Base-by-base conservation (phyloP, 2,888 invertebrate species). In the Lepidonotus clava region DNA sequence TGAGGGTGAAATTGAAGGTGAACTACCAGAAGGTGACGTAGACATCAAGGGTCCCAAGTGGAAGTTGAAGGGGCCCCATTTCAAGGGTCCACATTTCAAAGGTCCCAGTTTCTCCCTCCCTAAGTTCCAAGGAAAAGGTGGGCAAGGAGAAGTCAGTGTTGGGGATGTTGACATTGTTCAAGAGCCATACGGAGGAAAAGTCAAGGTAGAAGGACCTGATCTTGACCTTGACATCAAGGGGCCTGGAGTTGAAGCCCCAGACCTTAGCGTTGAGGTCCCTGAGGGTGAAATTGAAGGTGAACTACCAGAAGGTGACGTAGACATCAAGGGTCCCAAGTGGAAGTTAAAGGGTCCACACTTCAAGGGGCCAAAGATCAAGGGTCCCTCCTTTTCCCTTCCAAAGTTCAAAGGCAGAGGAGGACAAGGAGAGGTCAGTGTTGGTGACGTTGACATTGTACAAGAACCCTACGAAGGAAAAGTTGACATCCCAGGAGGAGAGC, bases 351-450 rank as follows among this genome's bases (percentile, higher is more conserved):
- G 80, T 28, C 80, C 80, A 1, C 41, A 51, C 46, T 77, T 77
- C 41, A 77, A 41, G n/a, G 40, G 21, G n/a, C 77, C 77, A 40
- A 36, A 41, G 24, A 36, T 80, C 46, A 80, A 51, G 14, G 46
- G 41, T 28, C 80, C 80, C 11, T 46, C 14, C 32, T 41, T 80
- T 46, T 80, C 80, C 5, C 80, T 80, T 11, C 80, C 80, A 5
- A 41, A n/a, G 24, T 80, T 6, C 8, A 21, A 21, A 14, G 80
- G 80, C 0, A 80, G 46, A 46, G 80, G 80, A 5, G 80, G 80
- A 32, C 80, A 80, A 46, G 80, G 80, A 41, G 80, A 80, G 28
- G 34, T 80, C 28, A 80, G 80, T 80, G 80, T 80, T 28, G 80
- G 80, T 5, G 80, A 80, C 51, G 80, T 80, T 80, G 80, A 80